Conservation (phyloP, 2,888 invertebrate genomes). For the Epistrophella euchroma region DNA sequence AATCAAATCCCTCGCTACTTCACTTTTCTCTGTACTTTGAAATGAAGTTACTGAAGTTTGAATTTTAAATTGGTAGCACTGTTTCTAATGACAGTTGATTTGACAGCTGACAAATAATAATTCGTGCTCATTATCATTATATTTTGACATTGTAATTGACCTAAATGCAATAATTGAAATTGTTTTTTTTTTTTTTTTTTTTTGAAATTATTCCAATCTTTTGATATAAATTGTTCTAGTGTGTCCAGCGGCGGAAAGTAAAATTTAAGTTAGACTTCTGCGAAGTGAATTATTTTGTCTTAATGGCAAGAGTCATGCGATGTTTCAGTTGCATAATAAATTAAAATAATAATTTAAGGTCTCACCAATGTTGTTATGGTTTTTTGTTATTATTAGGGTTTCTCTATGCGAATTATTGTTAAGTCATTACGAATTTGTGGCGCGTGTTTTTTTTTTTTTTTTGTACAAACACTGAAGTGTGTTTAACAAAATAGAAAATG, state of each 20-base stretch:
- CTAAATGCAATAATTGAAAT: too few relatives aligned
- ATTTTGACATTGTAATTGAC: too few relatives aligned
- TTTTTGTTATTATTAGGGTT: conserved; percentile 23
- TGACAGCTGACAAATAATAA: too few relatives aligned
- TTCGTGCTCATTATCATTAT: too few relatives aligned
- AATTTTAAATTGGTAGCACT: too few relatives aligned
- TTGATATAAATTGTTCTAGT: neutral
- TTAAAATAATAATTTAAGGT: conserved; percentile 26
- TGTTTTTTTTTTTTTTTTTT: conserved; percentile 5
- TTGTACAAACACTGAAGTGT: neutral
- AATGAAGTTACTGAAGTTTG: too few relatives aligned
- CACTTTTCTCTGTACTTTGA: too few relatives aligned
- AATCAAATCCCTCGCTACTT: too few relatives aligned
- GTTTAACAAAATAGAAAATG: neutral
- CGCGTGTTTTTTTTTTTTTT: neutral
- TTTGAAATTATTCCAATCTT: neutral
- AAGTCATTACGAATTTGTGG: conserved; percentile 6
- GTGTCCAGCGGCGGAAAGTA: neutral
- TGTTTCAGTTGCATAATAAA: conserved; percentile 28
- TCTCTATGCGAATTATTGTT: neutral
- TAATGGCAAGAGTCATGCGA: conserved; percentile 29
- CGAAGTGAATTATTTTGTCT: conserved; percentile 20
- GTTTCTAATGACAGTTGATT: too few relatives aligned
- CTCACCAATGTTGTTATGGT: neutral
- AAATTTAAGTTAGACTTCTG: conserved; percentile 25